These are phyloP conservation scores for Lepidocyrtinus sp. DNA, from an alignment of 2,888 invertebrate genomes.

Conservation along the genomic window DNA sequence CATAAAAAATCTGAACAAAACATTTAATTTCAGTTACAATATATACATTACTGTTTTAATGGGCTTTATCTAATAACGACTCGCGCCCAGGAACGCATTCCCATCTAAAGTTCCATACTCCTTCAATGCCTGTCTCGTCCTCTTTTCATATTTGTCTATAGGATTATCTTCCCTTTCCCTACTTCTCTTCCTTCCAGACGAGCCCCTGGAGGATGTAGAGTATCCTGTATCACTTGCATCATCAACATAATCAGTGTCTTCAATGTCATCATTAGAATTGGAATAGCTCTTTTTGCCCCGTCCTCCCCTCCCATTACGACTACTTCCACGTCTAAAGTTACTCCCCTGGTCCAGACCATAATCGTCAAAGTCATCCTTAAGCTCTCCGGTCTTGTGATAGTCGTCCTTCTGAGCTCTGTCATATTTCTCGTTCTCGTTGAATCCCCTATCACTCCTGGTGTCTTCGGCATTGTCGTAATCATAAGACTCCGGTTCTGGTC, in stretches of 20 bases:
- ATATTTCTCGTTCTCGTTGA: conserved; percentile 39
- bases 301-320: conserved; percentile 16
- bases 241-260: conserved; percentile 47
- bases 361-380: conserved; percentile 51
- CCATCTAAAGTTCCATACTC: conserved; percentile 44
- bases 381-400: conserved; percentile 42
- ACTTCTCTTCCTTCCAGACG: conserved; percentile 4
- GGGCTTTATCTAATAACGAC: neutral
- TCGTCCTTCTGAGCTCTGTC: conserved; percentile 38
- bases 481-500: conserved; percentile 18
- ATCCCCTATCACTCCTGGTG: conserved; percentile 27
- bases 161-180: conserved; percentile 40
- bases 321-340: neutral
- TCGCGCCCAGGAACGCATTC: conserved; percentile 33
- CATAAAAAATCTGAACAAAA: too few species aligned
- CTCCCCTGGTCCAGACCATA: conserved; percentile 19
- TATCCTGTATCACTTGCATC: conserved; percentile 22
- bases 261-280: conserved; percentile 16
- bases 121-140: conserved; percentile 33
- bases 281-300: conserved; percentile 17
- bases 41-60: too few species aligned
- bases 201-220: neutral
- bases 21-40: too few species aligned
- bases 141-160: conserved; percentile 43
- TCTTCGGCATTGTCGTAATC: conserved; percentile 46